A percentile compares a stretch with the other conserved stretches of the same genome.
Evolutionary conservation across 92 coral and sea anemone genomes (phyloP).

Genomic region (Pocillopora meandrina): DNA sequence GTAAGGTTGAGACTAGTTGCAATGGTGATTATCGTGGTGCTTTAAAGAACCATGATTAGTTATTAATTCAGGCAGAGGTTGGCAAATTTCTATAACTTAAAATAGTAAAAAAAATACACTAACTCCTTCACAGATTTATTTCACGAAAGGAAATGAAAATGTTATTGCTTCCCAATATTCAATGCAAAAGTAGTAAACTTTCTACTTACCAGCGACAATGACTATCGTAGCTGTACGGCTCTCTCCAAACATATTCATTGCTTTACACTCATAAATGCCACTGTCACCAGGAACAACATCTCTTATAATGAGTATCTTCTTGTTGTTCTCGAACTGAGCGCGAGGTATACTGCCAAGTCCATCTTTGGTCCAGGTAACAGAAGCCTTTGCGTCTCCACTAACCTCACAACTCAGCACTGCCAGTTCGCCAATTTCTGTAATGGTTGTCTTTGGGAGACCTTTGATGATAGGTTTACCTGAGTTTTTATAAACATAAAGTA

Average conservation of each 20-base stretch:
- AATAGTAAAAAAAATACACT: no score
- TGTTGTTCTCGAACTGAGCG: slow-evolving; percentile 11
- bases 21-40: no score
- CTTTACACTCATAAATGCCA: slow-evolving; percentile 16
- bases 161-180: no score
- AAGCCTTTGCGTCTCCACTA: not conserved
- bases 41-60: no score
- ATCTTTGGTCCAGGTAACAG: slow-evolving; percentile 14
- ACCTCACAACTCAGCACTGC: not conserved
- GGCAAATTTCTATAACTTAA: no score
- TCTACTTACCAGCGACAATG: slow-evolving; percentile 5
- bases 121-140: no score
- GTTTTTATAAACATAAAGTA: not conserved
- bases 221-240: slow-evolving; percentile 5
- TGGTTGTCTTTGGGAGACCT: not conserved
- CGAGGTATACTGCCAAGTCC: slow-evolving; percentile 6
- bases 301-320: not conserved
- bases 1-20: no score
- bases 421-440: not conserved
- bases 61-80: no score
- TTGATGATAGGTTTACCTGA: not conserved
- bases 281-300: not conserved
- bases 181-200: no score
- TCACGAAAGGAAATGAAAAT: no score
- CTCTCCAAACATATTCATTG: slow-evolving; percentile 25